Conservation (phyloP, 92 coral and sea anemone genomes). For the Epizoanthus illoricatus region DNA sequence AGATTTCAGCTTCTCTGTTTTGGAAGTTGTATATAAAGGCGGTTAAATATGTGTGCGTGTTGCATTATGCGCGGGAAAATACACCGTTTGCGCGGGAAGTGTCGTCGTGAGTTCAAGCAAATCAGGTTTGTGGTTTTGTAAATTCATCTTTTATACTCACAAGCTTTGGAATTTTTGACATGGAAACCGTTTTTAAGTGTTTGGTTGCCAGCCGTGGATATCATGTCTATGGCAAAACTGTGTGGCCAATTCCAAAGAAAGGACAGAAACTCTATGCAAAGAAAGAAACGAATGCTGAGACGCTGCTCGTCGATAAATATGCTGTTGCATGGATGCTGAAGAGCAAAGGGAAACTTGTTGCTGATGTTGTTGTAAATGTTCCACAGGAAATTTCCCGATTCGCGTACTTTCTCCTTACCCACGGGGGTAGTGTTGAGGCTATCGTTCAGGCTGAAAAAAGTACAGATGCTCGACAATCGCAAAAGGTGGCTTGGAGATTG, state of each 20-base stretch:
- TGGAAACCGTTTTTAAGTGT: constrained; percentile 27
- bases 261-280: constrained; percentile 37
- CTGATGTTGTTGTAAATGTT: constrained; percentile 44
- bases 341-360: constrained; percentile 46
- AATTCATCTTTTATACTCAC: constrained; percentile 17
- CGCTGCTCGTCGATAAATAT: constrained; percentile 28
- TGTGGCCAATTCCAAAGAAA: constrained; percentile 32
- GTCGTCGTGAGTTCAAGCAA: too few species aligned
- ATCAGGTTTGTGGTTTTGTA: neutral
- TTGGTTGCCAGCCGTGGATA: constrained; percentile 38
- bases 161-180: constrained; percentile 8
- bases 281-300: constrained; percentile 23
- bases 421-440: constrained; percentile 36
- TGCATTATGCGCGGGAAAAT: constrained; percentile 11
- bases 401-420: constrained; percentile 39
- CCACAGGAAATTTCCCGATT: constrained; percentile 43
- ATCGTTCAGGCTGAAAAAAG: constrained; percentile 36
- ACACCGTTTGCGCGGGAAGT: neutral
- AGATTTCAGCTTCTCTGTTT: constrained; percentile 24
- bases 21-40: constrained; percentile 16
- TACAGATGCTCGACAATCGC: constrained; percentile 24
- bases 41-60: constrained; percentile 4
- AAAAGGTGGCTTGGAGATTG: constrained; percentile 41
- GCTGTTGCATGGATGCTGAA: constrained; percentile 40
- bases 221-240: constrained; percentile 16